Evolutionary conservation across 2,113 vertebrate genomes (phyloP).

Genomic region (Nansenia antarctica): DNA sequence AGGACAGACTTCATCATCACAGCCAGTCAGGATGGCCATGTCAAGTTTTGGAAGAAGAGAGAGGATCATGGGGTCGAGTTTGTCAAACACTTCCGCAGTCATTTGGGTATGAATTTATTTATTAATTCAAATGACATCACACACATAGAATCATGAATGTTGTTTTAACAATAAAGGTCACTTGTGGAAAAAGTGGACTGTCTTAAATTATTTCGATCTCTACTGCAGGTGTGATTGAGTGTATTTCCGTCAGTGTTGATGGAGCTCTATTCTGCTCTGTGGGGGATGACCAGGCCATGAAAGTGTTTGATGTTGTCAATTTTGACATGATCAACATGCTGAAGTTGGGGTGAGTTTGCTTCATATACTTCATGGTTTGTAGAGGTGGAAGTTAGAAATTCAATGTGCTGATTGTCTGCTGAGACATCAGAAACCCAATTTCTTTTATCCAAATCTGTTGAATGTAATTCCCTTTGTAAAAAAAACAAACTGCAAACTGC

Average conservation of each 20-base stretch:
- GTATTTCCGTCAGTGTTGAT: constrained; percentile 90
- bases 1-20: constrained; percentile 97
- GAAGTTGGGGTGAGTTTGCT: constrained; percentile 87
- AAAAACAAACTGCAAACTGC: too few species aligned
- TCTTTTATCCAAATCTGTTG: too few species aligned
- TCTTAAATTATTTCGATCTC: too few species aligned
- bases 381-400: background rate
- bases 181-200: too few species aligned
- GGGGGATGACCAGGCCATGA: constrained; percentile 98
- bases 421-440: too few species aligned
- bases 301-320: constrained; percentile 98
- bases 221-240: constrained; percentile 87
- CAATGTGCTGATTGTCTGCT: background rate
- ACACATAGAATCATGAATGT: too few species aligned
- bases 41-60: constrained; percentile 98
- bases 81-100: constrained; percentile 97
- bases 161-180: too few species aligned
- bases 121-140: background rate
- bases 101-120: constrained; percentile 77
- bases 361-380: constrained; percentile 17
- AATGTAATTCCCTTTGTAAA: too few species aligned
- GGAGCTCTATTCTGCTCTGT: constrained; percentile 92
- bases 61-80: constrained; percentile 96
- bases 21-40: constrained; percentile 96
- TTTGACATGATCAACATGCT: constrained; percentile 99